Evolutionary conservation across 2,797 vertebrate species (phyloP), one percentile per base, ranked within the genome.

Genomic region (Lithobates pipiens): DNA sequence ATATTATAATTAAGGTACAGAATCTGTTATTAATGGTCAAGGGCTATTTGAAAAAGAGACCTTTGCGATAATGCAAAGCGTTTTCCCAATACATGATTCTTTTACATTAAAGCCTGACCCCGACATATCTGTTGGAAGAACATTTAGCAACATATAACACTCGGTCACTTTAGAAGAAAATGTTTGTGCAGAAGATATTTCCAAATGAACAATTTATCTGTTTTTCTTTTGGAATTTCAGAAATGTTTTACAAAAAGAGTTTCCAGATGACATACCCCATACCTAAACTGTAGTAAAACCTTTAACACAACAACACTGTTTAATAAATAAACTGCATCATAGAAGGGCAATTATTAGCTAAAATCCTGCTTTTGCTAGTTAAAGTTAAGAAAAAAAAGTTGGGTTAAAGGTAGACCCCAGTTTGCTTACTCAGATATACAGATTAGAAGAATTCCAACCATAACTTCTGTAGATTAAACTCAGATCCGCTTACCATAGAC

Each of bases 391-490:
- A 18, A 57, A 54, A 57, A 2, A 46, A 18, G 16, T 61, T 61
- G 21, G 54, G 54, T 61, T 61, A 61, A 61, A 61, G 54, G 54
- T 61, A 65, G 18, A 77, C 18, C 72, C 63, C 63, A n/a, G 63
- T 68, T 76, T 76, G 39, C 44, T 29, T 54, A 11, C 63, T 71
- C 32, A 69, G n/a, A 23, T 34, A 82, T 69, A 67, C 57, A 83
- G 85, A 83, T 87, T 87, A 87, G 29, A 75, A 42, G 76, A 86
- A 87, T 87, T 83, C 85, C 76, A 78, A 61, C 76, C 85, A 87
- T 87, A 87, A 83, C 80, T 87, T 74, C 5, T 79, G 61, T 65
- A 83, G 85, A 87, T 87, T 87, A 83, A 15, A 57, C 21, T 25
- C 7, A 86, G 80, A 77, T 68, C 75, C 61, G 32, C 85, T 87